Percentiles rank a stretch among this genome's conserved stretches.
Evolutionary conservation across 2,797 vertebrate genomes (phyloP).

Genomic region (Erethizon dorsatum): DNA sequence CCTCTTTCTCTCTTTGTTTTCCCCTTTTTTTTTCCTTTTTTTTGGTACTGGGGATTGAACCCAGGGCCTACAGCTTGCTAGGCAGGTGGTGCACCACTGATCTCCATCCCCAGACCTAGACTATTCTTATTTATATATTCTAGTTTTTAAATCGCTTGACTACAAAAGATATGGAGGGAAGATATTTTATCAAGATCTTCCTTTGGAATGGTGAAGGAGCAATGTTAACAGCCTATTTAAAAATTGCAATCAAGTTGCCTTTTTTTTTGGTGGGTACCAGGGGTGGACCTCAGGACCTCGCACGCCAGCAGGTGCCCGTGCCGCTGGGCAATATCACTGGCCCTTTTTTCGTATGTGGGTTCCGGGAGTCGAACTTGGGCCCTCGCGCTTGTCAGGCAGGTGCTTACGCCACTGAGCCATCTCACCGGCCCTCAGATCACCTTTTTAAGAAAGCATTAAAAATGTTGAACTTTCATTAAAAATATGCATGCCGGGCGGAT

Average conservation of each 20-base stretch:
- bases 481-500: not conserved
- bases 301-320: too few species aligned
- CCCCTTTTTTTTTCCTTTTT: not conserved
- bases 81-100: not conserved
- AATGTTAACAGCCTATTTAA: conserved; percentile 3
- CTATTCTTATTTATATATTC: not conserved
- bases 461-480: not conserved
- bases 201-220: not conserved
- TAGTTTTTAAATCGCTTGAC: not conserved
- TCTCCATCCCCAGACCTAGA: not conserved
- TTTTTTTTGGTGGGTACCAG: not conserved
- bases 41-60: not conserved
- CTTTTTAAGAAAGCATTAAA: not conserved
- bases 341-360: too few species aligned
- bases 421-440: too few species aligned
- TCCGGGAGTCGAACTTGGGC: too few species aligned
- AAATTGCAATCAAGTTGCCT: conserved; percentile 26
- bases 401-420: too few species aligned
- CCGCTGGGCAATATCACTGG: too few species aligned
- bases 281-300: too few species aligned
- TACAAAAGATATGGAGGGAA: not conserved
- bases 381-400: too few species aligned
- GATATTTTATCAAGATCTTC: not conserved
- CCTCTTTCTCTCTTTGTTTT: not conserved
- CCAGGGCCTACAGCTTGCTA: too few species aligned